Percentiles rank a stretch among this genome's conserved stretches.
phyloP scores from a whole-genome alignment of 1,140 invertebrate genomes.

The Drosophila serrata region DNA sequence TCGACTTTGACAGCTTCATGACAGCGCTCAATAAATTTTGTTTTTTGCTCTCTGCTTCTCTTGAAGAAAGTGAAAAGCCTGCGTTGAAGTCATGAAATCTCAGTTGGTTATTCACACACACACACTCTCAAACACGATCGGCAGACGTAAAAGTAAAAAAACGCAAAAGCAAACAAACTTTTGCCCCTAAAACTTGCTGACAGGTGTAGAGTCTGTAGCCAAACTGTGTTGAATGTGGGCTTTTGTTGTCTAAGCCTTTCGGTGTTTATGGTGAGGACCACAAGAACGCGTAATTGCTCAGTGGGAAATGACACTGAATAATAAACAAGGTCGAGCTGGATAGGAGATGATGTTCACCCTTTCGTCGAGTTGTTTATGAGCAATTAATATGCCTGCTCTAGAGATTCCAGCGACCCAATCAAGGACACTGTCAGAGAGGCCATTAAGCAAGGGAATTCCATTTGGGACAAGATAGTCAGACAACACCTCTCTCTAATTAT shows the following conservation, averaged over 20 bases:
- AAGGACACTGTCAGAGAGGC: not conserved
- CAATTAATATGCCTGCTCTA: conserved; percentile 68
- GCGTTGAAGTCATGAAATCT: conserved; percentile 63
- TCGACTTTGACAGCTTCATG: conserved; percentile 85
- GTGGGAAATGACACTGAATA: conserved; percentile 68
- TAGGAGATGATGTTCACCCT: not conserved
- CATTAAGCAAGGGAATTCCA: not conserved
- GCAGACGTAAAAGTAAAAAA: conserved; percentile 33
- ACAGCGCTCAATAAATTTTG: conserved; percentile 84
- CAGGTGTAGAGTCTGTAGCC: conserved; percentile 62
- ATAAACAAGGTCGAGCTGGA: conserved; percentile 54
- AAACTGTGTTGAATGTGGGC: conserved; percentile 7
- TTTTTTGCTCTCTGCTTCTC: conserved; percentile 34
- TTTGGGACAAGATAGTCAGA: not conserved
- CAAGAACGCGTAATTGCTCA: conserved; percentile 70
- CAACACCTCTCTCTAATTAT: not conserved
- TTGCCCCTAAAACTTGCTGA: conserved; percentile 55
- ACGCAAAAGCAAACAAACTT: conserved; percentile 61
- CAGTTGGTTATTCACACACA: conserved; percentile 49
- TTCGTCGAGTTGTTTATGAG: conserved; percentile 53
- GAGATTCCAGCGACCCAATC: conserved; percentile 14
- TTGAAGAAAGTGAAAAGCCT: conserved; percentile 64
- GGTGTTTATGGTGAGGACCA: conserved; percentile 63
- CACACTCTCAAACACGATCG: conserved; percentile 18
- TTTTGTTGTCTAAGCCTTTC: conserved; percentile 67